Evolutionary conservation across 2,888 invertebrate genomes (phyloP).

Genomic region (Sepiola atlantica): DNA sequence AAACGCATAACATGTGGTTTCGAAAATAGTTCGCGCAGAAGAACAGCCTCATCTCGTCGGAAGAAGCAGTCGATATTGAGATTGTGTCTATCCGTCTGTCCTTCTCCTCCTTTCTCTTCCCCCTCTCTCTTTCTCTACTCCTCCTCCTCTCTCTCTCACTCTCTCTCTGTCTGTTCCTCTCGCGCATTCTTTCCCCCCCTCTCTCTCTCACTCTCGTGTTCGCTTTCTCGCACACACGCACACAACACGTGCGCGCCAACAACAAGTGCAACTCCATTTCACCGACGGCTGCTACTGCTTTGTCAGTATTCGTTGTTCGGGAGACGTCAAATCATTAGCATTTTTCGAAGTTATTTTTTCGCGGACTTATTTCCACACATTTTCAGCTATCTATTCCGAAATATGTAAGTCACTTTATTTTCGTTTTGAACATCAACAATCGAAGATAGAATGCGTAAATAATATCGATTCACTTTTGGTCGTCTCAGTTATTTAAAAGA

Average conservation of each 20-base stretch:
- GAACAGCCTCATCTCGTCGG: background rate
- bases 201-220: background rate
- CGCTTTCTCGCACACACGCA: background rate
- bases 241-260: background rate
- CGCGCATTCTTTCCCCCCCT: background rate
- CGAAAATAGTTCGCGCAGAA: background rate
- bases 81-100: background rate
- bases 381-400: background rate
- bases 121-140: background rate
- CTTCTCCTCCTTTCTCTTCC: too few species aligned
- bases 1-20: background rate
- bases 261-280: background rate
- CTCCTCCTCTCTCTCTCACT: background rate
- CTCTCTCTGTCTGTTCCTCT: background rate
- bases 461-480: background rate
- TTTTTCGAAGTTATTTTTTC: constrained; percentile 6
- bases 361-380: background rate
- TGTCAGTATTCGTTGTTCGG: background rate
- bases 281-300: background rate
- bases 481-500: background rate
- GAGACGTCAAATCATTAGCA: background rate
- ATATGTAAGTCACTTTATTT: background rate
- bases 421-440: background rate
- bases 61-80: background rate
- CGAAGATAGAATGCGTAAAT: background rate